phyloP scores from a whole-genome alignment of 2,113 vertebrate species.

The Sclerurus mexicanus region DNA sequence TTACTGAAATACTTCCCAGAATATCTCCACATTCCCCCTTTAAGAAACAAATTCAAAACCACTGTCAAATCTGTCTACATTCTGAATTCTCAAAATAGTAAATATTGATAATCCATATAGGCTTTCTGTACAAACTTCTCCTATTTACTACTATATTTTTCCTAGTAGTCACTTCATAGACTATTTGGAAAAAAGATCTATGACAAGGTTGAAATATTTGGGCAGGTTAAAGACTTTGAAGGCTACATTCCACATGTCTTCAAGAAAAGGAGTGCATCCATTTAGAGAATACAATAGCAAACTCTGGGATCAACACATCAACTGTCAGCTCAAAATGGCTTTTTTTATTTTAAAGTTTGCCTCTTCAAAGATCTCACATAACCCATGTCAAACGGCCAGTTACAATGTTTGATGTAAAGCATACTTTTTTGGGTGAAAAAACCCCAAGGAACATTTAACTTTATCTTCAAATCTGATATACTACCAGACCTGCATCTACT shows the following conservation, averaged over 20 bases:
- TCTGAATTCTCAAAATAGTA: neutral
- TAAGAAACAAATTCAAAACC: conserved; percentile 1
- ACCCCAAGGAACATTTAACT: neutral
- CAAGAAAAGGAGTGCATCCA: neutral
- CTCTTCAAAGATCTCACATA: neutral
- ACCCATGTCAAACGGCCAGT: neutral
- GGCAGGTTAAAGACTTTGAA: neutral
- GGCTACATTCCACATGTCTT: neutral
- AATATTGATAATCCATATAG: neutral
- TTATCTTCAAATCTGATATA: neutral
- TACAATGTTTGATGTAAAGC: neutral
- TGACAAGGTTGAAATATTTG: neutral
- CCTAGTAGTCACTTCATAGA: neutral
- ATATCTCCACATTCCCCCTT: neutral
- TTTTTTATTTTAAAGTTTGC: neutral
- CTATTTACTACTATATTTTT: neutral
- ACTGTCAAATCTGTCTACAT: neutral
- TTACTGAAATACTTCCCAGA: conserved; percentile 5
- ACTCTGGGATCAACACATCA: neutral
- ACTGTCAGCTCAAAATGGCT: neutral
- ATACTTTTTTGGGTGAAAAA: neutral
- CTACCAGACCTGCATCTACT: neutral
- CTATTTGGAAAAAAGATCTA: neutral
- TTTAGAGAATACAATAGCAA: neutral
- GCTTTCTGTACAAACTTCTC: neutral